These are phyloP conservation scores for Dermatemys mawii DNA, from an alignment of 2,113 vertebrate species.

Conservation along the genomic window DNA sequence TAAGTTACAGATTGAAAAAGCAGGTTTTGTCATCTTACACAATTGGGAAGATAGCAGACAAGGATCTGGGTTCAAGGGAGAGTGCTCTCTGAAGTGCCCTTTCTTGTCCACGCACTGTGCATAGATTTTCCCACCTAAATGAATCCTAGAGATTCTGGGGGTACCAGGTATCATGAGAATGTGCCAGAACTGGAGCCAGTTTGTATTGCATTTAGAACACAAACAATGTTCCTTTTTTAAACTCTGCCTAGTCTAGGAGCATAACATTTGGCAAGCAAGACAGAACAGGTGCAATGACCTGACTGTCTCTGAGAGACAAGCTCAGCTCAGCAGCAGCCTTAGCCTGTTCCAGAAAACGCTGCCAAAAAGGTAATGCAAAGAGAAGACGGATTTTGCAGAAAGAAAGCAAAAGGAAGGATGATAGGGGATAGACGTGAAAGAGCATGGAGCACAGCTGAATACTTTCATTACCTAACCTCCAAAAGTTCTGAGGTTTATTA, in stretches of 20 bases:
- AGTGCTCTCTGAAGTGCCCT: background rate
- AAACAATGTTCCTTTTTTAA: background rate
- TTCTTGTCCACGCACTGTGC: background rate
- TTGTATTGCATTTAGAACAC: too few species aligned
- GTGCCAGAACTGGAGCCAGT: background rate
- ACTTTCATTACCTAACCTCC: background rate
- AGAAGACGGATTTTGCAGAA: background rate
- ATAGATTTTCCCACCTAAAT: background rate
- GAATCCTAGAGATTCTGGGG: background rate
- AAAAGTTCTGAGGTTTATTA: background rate
- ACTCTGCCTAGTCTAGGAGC: background rate
- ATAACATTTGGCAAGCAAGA: background rate
- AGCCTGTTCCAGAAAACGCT: background rate
- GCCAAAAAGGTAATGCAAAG: background rate
- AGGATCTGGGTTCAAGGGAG: background rate
- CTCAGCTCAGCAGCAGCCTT: background rate
- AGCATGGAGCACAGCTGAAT: background rate
- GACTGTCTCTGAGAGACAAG: background rate
- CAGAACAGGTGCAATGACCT: background rate
- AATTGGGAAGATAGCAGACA: background rate
- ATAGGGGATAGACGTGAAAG: background rate
- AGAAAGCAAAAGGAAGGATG: background rate
- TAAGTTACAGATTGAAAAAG: background rate
- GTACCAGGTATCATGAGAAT: background rate
- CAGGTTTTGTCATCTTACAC: background rate